phyloP scores from a whole-genome alignment of 2,113 vertebrate species.

The Pseudolaguvia tuberculata region DNA sequence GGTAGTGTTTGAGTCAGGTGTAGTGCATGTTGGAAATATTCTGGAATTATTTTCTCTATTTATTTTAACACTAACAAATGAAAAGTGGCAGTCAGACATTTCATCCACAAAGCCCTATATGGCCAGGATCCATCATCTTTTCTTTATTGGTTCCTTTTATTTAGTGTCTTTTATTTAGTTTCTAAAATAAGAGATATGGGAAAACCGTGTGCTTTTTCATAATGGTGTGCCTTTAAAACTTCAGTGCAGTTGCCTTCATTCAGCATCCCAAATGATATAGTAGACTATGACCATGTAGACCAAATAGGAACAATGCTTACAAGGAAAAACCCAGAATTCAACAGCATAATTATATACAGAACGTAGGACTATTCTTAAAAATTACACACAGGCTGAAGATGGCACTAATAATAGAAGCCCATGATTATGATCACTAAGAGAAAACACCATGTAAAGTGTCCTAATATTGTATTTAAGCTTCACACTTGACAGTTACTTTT shows the following conservation, averaged over 20 bases:
- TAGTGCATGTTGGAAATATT: constrained; percentile 6
- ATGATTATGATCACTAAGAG: constrained; percentile 27
- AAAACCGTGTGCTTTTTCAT: constrained; percentile 18
- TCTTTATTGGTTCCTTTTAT: background rate
- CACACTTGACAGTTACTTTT: background rate
- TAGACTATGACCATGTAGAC: constrained; percentile 28
- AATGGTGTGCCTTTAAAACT: constrained; percentile 16
- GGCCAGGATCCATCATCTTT: background rate
- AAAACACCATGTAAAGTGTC: constrained; percentile 1
- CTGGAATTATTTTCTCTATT: background rate
- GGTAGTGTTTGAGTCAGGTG: constrained; percentile 4
- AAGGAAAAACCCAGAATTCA: constrained; percentile 43
- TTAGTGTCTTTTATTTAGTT: too few species aligned
- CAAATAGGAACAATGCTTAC: constrained; percentile 45
- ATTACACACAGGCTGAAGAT: constrained; percentile 14
- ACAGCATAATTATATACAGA: constrained; percentile 41
- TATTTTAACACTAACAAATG: background rate
- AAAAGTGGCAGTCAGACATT: constrained; percentile 4
- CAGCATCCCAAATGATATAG: constrained; percentile 43
- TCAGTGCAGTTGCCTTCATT: constrained; percentile 13
- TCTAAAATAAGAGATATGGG: constrained; percentile 25
- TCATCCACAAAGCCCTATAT: background rate
- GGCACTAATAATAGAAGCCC: constrained; percentile 21
- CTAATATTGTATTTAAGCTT: constrained; percentile 10
- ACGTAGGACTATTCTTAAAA: constrained; percentile 32